Base-by-base conservation (phyloP, 1,140 invertebrate genomes). In the Tachypleus tridentatus region DNA sequence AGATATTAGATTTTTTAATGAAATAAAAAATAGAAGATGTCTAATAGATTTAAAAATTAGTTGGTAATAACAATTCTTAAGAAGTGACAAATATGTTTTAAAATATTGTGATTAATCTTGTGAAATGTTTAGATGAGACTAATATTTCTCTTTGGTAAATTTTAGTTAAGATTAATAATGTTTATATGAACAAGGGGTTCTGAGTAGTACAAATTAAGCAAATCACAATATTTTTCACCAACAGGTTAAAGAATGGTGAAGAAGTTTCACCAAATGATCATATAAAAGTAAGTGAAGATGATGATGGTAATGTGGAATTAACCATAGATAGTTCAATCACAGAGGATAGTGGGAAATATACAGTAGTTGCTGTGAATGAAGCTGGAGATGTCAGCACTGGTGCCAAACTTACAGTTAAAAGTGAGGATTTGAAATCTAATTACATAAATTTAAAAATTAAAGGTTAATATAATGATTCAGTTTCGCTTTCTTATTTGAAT, bases 391-490 rank as follows among this genome's bases (percentile, higher is more conserved):
- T 88, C 71, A 80, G 81, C 9, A 84, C 86, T 3, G 86, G 89
- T 71, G 91, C 86, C 3, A 80, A 77, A 3, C 84, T 95, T 6
- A 85, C 86, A 59, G 89, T 95, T 61, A 86, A 87, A 61, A 85
- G 86, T 86, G 78, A 73, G 77, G 66, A 50, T 29, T n/a, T 54
- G 7, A 8, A 54, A 7, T 54, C n/a, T n/a, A 54, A 54, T n/a
- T 54, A 54, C 7, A 54, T 8, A 54, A 8, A 54, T 8, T 3
- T 29, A 7, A 29, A 29, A 60, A 29, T 29, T 29, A 29, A 29
- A 29, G 29, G 29, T 29, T 29, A 29, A 29, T 29, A 29, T 29
- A 29, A 29, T 29, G 29, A 29, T 29, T 29, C 29, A 29, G 29
- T 29, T 29, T 29, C 29, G 2, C 29, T 29, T 29, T 29, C 29